These are phyloP conservation scores for Calameuta pallipes DNA, from an alignment of 2,888 invertebrate genomes.

Conservation along the genomic window DNA sequence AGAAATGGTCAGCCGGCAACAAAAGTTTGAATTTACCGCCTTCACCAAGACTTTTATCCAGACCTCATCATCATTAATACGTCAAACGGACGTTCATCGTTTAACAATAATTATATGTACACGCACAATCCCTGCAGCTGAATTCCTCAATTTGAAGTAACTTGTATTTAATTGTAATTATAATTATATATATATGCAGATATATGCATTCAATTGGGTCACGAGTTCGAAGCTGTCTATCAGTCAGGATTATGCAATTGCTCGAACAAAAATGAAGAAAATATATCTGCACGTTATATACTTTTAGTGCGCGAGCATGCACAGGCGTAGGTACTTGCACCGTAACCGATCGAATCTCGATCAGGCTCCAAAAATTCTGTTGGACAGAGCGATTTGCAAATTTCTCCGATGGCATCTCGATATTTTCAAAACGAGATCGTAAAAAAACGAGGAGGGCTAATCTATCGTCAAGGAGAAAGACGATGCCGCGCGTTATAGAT, in stretches of 20 bases:
- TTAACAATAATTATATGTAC: not conserved
- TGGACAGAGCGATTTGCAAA: not conserved
- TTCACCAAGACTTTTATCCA: no score
- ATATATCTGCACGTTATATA: not conserved
- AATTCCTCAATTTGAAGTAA: not conserved
- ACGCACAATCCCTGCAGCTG: not conserved
- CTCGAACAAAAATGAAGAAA: not conserved
- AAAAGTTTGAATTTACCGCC: no score
- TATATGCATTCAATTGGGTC: not conserved
- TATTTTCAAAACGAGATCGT: not conserved
- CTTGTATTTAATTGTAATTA: not conserved
- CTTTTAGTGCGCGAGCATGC: not conserved
- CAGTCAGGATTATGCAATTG: not conserved
- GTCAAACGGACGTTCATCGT: not conserved
- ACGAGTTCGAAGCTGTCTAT: not conserved
- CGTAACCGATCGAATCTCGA: not conserved
- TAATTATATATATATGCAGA: not conserved
- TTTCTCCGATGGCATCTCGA: not conserved
- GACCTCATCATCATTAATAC: not conserved
- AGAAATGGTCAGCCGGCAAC: no score
- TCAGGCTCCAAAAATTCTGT: not conserved
- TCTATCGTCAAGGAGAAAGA: not conserved
- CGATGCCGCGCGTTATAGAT: not conserved
- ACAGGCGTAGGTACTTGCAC: not conserved
- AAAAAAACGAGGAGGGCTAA: not conserved